These are phyloP conservation scores for Sebastolobus alascanus DNA, from an alignment of 2,797 vertebrate genomes.

Conservation along the genomic window DNA sequence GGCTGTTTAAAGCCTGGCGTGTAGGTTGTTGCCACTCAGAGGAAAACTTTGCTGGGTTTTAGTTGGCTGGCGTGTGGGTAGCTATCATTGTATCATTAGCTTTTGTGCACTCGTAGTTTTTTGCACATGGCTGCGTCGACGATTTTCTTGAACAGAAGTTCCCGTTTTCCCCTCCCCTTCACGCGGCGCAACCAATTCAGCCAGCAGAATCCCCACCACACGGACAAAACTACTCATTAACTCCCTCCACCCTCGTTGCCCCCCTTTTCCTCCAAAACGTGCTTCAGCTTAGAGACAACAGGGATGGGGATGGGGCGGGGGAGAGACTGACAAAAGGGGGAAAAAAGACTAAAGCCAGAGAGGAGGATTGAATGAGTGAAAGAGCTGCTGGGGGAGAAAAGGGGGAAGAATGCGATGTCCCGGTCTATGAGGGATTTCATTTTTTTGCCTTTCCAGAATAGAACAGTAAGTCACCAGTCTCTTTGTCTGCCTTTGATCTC, in stretches of 20 bases:
- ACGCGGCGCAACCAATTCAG: slow-evolving; percentile 53
- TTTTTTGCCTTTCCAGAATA: slow-evolving; percentile 82
- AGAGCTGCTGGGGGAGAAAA: slow-evolving; percentile 71
- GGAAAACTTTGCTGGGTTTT: slow-evolving; percentile 49
- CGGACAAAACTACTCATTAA: slow-evolving; percentile 79
- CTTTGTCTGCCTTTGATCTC: slow-evolving; percentile 84
- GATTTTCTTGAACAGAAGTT: slow-evolving; percentile 49
- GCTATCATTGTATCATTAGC: slow-evolving; percentile 65
- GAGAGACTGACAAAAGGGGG: slow-evolving; percentile 65
- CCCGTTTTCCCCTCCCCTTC: slow-evolving; percentile 38
- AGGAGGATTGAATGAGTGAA: slow-evolving; percentile 79
- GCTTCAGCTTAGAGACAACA: slow-evolving; percentile 73
- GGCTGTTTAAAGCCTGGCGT: slow-evolving; percentile 54
- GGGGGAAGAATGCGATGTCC: slow-evolving; percentile 78
- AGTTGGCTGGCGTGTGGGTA: slow-evolving; percentile 51
- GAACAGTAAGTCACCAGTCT: slow-evolving; percentile 84
- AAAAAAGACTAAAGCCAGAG: slow-evolving; percentile 70
- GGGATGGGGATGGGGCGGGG: slow-evolving; percentile 57
- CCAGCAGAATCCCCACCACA: slow-evolving; percentile 59
- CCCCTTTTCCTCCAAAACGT: slow-evolving; percentile 51
- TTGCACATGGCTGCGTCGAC: slow-evolving; percentile 35
- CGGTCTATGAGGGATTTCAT: slow-evolving; percentile 79
- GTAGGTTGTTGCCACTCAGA: slow-evolving; percentile 64
- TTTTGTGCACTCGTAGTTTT: slow-evolving; percentile 47
- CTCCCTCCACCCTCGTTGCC: slow-evolving; percentile 46